Conservation (phyloP, 2,797 vertebrate species). For the Sebastolobus altivelis region DNA sequence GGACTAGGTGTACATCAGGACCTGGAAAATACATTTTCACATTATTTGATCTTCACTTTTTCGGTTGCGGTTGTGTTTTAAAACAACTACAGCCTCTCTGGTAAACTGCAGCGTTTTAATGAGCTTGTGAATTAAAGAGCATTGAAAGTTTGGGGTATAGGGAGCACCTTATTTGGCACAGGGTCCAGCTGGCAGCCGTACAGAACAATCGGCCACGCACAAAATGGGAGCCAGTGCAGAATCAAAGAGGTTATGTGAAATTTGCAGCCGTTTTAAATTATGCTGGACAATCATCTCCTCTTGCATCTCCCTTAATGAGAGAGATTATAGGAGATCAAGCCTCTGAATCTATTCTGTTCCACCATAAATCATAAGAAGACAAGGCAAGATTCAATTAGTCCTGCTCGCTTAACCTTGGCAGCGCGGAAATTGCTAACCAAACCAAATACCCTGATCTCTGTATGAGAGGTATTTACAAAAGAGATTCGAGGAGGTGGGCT, state of each 20-base stretch:
- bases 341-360: slow-evolving; percentile 64
- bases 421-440: slow-evolving; percentile 67
- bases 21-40: slow-evolving; percentile 10
- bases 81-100: slow-evolving; percentile 15
- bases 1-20: slow-evolving; percentile 6
- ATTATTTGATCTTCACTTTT: slow-evolving; percentile 14
- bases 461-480: slow-evolving; percentile 63
- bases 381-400: slow-evolving; percentile 78
- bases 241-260: slow-evolving; percentile 66
- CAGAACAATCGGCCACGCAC: slow-evolving; percentile 26
- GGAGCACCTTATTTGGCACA: slow-evolving; percentile 55
- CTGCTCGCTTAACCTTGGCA: slow-evolving; percentile 70
- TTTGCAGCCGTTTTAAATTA: slow-evolving; percentile 72
- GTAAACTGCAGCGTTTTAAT: slow-evolving; percentile 42
- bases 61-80: slow-evolving; percentile 27
- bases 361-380: slow-evolving; percentile 75
- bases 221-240: slow-evolving; percentile 47
- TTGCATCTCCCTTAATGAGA: slow-evolving; percentile 72
- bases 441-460: slow-evolving; percentile 53
- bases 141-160: slow-evolving; percentile 37
- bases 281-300: slow-evolving; percentile 72
- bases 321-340: slow-evolving; percentile 73
- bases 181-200: slow-evolving; percentile 50
- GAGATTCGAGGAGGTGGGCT: slow-evolving; percentile 55
- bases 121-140: slow-evolving; percentile 46